Conservation (phyloP, 2,888 invertebrate species). For the Ctenicera cuprea region DNA sequence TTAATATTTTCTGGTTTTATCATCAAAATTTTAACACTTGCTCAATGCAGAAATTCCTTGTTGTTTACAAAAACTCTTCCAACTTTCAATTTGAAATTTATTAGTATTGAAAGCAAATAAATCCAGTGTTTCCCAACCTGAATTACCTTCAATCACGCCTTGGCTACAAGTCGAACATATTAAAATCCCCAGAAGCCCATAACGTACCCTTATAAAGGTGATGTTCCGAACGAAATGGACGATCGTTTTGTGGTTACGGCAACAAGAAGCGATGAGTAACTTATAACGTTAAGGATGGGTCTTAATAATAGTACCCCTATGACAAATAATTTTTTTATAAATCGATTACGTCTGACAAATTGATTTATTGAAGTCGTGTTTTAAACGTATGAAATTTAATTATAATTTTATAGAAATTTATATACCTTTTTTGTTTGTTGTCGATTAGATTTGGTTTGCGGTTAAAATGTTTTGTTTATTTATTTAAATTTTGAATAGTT, state of each 20-base stretch:
- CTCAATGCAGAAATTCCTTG: too few species aligned
- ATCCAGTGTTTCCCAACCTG: not conserved
- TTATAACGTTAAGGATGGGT: not conserved
- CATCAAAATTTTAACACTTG: too few species aligned
- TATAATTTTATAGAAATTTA: too few species aligned
- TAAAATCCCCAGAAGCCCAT: slow-evolving; percentile 35
- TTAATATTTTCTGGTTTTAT: too few species aligned
- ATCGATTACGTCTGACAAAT: too few species aligned
- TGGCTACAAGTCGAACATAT: slow-evolving; percentile 23
- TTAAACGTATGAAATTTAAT: too few species aligned
- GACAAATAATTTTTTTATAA: too few species aligned
- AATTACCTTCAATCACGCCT: slow-evolving; percentile 17
- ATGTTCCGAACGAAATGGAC: slow-evolving; percentile 30
- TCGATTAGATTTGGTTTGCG: too few species aligned
- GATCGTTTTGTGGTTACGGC: slow-evolving; percentile 31
- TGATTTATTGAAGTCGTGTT: too few species aligned
- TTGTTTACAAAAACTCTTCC: not conserved
- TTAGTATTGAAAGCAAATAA: not conserved
- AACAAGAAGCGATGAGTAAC: slow-evolving; percentile 13
- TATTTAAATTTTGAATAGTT: too few species aligned
- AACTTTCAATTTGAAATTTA: not conserved
- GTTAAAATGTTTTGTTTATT: too few species aligned
- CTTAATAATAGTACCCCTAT: slow-evolving; percentile 10
- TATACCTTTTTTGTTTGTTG: not conserved
- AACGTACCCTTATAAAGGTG: slow-evolving; percentile 38